Percentiles rank a stretch among this genome's conserved stretches.
These are phyloP conservation scores for Apteryx owenii DNA, from an alignment of 2,113 vertebrate species.

Conservation along the genomic window DNA sequence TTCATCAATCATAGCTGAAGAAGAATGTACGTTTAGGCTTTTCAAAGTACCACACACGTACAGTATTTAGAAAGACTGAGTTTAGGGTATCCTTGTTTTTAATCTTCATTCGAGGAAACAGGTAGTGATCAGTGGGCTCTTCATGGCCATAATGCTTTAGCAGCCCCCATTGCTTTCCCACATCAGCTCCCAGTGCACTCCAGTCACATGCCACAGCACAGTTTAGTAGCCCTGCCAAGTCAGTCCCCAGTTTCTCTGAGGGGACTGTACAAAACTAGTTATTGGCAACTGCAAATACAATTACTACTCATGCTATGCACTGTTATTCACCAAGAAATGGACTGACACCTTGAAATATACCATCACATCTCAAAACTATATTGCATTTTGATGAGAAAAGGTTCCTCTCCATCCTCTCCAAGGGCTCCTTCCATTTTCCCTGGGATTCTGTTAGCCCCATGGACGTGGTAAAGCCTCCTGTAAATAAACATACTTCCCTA, in stretches of 20 bases:
- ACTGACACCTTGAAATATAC: not conserved
- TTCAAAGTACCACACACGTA: not conserved
- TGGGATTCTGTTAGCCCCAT: not conserved
- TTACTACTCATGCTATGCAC: not conserved
- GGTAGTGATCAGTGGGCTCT: not conserved
- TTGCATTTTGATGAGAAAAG: not conserved
- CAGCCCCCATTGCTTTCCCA: not conserved
- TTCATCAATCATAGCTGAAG: not conserved
- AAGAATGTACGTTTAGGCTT: not conserved
- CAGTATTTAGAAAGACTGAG: not conserved
- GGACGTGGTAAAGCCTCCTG: not conserved
- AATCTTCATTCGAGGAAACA: not conserved
- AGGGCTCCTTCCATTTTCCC: not conserved
- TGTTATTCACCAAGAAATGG: not conserved
- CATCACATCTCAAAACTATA: not conserved
- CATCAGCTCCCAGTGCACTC: not conserved
- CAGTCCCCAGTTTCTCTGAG: not conserved
- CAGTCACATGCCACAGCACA: too few species aligned
- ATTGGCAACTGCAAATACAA: not conserved
- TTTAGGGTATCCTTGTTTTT: not conserved
- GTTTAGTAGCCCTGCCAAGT: not conserved
- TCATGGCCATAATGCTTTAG: not conserved
- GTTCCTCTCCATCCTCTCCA: not conserved
- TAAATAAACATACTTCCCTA: not conserved
- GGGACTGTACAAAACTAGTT: not conserved